Conservation (phyloP, 1,140 invertebrate species). For the Wasmannia auropunctata region DNA sequence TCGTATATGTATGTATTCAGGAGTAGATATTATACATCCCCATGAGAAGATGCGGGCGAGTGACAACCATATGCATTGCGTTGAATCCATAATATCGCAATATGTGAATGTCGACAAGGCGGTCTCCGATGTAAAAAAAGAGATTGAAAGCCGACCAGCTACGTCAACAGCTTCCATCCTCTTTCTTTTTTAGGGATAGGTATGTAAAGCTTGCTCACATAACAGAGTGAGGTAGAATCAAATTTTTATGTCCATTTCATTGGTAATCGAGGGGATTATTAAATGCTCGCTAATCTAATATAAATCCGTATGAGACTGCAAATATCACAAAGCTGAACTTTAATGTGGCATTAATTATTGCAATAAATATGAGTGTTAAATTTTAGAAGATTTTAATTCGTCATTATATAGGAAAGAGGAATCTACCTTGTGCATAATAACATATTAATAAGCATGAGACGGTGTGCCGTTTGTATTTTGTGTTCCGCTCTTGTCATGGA, state of each 20-base stretch:
- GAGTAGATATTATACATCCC: constrained; percentile 80
- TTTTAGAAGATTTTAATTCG: neutral
- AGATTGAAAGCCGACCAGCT: constrained; percentile 35
- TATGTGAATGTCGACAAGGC: constrained; percentile 75
- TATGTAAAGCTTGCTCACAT: constrained; percentile 10
- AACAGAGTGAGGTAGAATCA: constrained; percentile 5
- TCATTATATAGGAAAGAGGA: neutral
- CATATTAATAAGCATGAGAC: constrained; percentile 3
- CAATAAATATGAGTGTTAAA: no score
- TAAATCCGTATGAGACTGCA: neutral
- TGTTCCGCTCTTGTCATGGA: neutral
- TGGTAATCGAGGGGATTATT: constrained; percentile 2
- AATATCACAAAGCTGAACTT: neutral
- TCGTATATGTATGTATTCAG: constrained; percentile 70
- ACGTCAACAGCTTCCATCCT: constrained; percentile 37
- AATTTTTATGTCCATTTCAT: neutral
- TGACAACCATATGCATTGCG: constrained; percentile 81
- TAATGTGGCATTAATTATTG: neutral
- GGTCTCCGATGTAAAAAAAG: constrained; percentile 27
- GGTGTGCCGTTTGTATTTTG: neutral
- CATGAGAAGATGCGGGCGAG: constrained; percentile 83
- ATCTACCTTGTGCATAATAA: neutral
- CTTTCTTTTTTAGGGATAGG: constrained; percentile 20
- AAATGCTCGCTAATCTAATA: neutral
- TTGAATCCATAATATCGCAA: constrained; percentile 84